These are phyloP conservation scores for Alcedo quadribrachys DNA, from an alignment of 2,797 vertebrate species.

Conservation along the genomic window DNA sequence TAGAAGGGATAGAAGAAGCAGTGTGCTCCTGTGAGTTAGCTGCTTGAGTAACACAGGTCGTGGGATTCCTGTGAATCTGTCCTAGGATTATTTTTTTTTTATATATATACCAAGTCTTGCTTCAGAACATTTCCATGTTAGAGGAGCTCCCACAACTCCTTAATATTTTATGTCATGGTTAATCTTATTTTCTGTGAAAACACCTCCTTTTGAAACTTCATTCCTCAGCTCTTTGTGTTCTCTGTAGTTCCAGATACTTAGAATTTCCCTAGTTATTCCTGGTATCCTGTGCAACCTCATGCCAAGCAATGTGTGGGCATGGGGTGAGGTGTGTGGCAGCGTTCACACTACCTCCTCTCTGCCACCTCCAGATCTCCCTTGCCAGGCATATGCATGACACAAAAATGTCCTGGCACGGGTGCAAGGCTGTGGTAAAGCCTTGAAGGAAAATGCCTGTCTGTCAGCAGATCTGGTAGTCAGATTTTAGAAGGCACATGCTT, in stretches of 20 bases:
- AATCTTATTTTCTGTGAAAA: neutral
- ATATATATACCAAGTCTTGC: neutral
- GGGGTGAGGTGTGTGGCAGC: neutral
- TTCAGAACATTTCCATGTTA: neutral
- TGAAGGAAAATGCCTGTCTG: neutral
- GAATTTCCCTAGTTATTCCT: neutral
- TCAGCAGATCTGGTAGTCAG: neutral
- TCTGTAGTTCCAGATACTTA: neutral
- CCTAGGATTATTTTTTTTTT: neutral
- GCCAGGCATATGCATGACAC: neutral
- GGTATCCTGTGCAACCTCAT: neutral
- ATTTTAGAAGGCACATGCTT: neutral
- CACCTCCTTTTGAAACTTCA: neutral
- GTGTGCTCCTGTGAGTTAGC: neutral
- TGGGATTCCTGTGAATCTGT: neutral
- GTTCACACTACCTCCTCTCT: neutral
- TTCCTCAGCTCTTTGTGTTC: neutral
- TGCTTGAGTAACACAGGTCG: neutral
- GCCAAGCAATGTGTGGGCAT: neutral
- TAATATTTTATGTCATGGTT: neutral
- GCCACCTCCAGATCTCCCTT: neutral
- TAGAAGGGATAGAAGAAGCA: neutral
- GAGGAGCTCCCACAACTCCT: neutral
- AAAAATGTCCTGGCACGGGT: neutral
- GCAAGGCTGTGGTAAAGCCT: neutral